phyloP scores from a whole-genome alignment of 2,113 vertebrate species.

The Aphelocoma coerulescens region DNA sequence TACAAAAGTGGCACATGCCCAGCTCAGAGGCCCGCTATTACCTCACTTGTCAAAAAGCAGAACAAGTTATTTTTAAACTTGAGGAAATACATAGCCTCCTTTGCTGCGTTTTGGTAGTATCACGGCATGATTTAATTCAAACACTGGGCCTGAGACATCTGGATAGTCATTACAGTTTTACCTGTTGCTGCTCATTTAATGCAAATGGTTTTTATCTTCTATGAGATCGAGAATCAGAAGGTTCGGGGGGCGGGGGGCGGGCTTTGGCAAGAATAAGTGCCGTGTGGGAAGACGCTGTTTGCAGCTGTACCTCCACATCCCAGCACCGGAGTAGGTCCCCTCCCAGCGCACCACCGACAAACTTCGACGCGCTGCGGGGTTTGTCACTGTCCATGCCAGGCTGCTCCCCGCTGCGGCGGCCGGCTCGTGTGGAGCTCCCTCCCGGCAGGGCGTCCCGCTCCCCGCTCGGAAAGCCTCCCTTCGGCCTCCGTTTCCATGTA shows the following conservation, averaged over 20 bases:
- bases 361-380: fast-evolving
- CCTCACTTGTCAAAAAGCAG: not conserved
- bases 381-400: not conserved
- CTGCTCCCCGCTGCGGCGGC: not conserved
- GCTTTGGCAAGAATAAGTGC: fast-evolving
- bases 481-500: fast-evolving
- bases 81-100: conserved; percentile 35
- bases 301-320: not conserved
- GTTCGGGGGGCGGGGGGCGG: fast-evolving
- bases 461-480: not conserved
- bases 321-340: not conserved
- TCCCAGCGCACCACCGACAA: not conserved
- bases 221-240: fast-evolving
- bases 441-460: no score
- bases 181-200: not conserved
- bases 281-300: not conserved
- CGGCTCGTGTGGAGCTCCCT: not conserved
- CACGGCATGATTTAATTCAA: not conserved
- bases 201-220: not conserved
- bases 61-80: conserved; percentile 41
- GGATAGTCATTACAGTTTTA: not conserved
- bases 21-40: not conserved
- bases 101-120: not conserved
- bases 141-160: not conserved
- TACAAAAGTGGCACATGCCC: not conserved